Percentiles rank a stretch among this genome's conserved stretches.
Conservation (phyloP, 2,888 invertebrate species). For the Toxonevra muliebris region DNA sequence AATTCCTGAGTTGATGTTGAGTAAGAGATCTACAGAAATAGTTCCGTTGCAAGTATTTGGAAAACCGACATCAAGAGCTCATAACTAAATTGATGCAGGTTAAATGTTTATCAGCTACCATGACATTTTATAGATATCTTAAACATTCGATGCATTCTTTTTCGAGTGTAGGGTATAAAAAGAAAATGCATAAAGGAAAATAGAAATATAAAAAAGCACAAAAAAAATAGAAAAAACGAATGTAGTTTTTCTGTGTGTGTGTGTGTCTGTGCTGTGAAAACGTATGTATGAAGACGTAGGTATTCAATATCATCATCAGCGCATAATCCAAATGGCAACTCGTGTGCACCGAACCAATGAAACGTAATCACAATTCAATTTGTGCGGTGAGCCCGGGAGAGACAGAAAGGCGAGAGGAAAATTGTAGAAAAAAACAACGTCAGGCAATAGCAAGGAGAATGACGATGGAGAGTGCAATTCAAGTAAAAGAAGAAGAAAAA, state of each 20-base stretch:
- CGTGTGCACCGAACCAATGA: conserved; percentile 45
- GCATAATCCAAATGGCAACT: conserved; percentile 44
- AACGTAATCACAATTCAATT: conserved; percentile 45
- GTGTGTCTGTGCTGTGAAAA: conserved; percentile 22
- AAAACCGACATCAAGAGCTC: too few relatives aligned
- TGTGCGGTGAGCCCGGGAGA: not conserved
- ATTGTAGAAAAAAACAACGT: too few relatives aligned
- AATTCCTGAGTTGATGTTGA: too few relatives aligned
- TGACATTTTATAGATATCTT: too few relatives aligned
- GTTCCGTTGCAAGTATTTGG: too few relatives aligned
- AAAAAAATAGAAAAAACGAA: not conserved
- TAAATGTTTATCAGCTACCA: too few relatives aligned
- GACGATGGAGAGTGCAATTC: not conserved
- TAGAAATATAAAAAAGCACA: not conserved
- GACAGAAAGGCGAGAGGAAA: not conserved
- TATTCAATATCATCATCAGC: conserved; percentile 1
- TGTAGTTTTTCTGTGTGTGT: too few relatives aligned
- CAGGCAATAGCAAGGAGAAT: not conserved
- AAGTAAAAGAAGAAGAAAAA: not conserved
- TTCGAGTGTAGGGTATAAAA: too few relatives aligned
- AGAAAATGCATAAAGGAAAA: too few relatives aligned
- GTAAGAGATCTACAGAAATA: too few relatives aligned
- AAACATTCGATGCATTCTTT: too few relatives aligned
- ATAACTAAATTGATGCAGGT: too few relatives aligned
- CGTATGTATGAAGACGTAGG: conserved; percentile 14